Conservation (phyloP, 2,113 vertebrate species). For the Ailurus styani region DNA sequence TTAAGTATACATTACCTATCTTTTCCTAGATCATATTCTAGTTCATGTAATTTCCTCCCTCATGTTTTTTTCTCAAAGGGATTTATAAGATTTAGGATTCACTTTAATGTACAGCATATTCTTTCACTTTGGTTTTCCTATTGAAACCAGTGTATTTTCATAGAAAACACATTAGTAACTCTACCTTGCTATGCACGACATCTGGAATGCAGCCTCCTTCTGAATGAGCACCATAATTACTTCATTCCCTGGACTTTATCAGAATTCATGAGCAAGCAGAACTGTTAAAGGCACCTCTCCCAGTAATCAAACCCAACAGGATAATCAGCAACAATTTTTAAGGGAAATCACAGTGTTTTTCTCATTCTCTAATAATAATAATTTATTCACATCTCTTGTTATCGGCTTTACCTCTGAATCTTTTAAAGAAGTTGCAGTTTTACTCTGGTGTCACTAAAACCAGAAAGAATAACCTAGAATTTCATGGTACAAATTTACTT, state of each 20-base stretch:
- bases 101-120: neutral
- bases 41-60: conserved; percentile 5
- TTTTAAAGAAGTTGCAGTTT: neutral
- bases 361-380: neutral
- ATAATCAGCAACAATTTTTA: neutral
- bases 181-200: neutral
- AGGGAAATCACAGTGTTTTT: neutral
- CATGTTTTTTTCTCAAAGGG: neutral
- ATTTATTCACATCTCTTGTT: neutral
- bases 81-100: conserved; percentile 48
- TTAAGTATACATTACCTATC: neutral
- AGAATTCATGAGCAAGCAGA: neutral
- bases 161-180: conserved; percentile 35
- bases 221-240: neutral
- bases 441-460: neutral
- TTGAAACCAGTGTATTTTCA: conserved; percentile 59
- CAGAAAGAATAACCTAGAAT: neutral
- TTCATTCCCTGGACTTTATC: conserved; percentile 8
- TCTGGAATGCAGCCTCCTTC: neutral
- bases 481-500: neutral
- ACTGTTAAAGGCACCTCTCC: neutral
- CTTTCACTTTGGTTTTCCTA: conserved; percentile 36
- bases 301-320: neutral
- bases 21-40: neutral
- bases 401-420: neutral